A percentile compares a stretch with the other conserved stretches of the same genome.
These are phyloP conservation scores for Menidia beryllina DNA, from an alignment of 2,113 vertebrate species.

Conservation along the genomic window DNA sequence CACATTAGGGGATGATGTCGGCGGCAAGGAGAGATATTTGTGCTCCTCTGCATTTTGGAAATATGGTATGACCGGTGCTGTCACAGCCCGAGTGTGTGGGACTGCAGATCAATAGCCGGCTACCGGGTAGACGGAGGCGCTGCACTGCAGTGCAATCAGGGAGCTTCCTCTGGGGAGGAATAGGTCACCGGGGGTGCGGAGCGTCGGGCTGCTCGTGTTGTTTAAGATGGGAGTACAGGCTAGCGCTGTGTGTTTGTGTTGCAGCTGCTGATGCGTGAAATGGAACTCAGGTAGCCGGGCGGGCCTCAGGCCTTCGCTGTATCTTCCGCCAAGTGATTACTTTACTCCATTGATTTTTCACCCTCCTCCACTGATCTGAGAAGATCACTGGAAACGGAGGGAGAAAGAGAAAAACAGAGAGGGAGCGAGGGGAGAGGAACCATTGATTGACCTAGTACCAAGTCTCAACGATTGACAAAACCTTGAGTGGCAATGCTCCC, in stretches of 20 bases:
- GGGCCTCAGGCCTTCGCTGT: slow-evolving; percentile 75
- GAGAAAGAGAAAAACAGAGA: slow-evolving; percentile 28
- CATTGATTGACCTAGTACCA: slow-evolving; percentile 76
- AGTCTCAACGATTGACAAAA: slow-evolving; percentile 77
- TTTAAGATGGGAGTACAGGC: slow-evolving; percentile 75
- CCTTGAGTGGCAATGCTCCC: slow-evolving; percentile 66
- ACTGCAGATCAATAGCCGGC: slow-evolving; percentile 69
- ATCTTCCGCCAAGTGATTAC: slow-evolving; percentile 84
- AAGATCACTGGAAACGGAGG: slow-evolving; percentile 72
- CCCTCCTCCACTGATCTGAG: slow-evolving; percentile 80
- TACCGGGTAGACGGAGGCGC: slow-evolving; percentile 58
- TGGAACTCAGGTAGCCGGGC: slow-evolving; percentile 81
- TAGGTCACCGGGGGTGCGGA: slow-evolving; percentile 62
- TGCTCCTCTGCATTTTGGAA: slow-evolving; percentile 65
- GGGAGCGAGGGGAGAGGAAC: slow-evolving; percentile 49
- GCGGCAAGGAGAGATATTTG: slow-evolving; percentile 41
- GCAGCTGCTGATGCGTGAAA: slow-evolving; percentile 83
- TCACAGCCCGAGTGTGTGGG: slow-evolving; percentile 44
- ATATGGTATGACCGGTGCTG: slow-evolving; percentile 35
- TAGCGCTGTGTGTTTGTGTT: slow-evolving; percentile 80
- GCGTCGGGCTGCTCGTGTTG: slow-evolving; percentile 65
- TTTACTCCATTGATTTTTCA: slow-evolving; percentile 84
- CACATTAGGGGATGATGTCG: slow-evolving; percentile 58
- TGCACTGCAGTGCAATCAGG: slow-evolving; percentile 72
- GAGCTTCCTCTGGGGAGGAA: slow-evolving; percentile 78